Evolutionary conservation across 2,797 vertebrate genomes (phyloP).

Genomic region (Oryzias sinensis): DNA sequence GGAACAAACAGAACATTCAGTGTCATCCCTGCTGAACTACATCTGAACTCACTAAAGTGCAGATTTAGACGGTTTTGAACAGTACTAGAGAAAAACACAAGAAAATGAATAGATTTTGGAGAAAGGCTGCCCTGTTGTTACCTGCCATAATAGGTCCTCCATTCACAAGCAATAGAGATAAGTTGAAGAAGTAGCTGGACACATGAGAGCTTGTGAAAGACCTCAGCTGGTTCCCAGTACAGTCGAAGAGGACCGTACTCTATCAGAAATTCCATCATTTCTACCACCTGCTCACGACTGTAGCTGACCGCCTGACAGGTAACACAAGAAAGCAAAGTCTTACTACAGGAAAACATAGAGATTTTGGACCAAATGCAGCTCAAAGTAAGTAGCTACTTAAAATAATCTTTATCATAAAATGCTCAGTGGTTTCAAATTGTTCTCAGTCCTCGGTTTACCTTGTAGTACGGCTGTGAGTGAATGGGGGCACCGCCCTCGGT

Average conservation of each 20-base stretch:
- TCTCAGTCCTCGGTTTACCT: constrained; percentile 75
- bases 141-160: constrained; percentile 99
- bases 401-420: background rate
- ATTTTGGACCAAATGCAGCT: background rate
- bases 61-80: no score
- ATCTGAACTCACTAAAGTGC: background rate
- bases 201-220: constrained; percentile 96
- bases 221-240: constrained; percentile 97
- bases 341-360: background rate
- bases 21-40: background rate
- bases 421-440: background rate
- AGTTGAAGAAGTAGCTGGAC: constrained; percentile 97
- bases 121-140: constrained; percentile 47
- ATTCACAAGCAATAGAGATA: constrained; percentile 97
- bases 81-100: no score
- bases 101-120: no score
- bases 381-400: background rate
- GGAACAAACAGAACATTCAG: background rate
- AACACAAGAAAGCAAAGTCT: constrained; percentile 7
- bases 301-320: constrained; percentile 90
- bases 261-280: constrained; percentile 99
- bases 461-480: constrained; percentile 95
- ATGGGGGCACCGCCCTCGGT: constrained; percentile 94
- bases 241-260: constrained; percentile 92
- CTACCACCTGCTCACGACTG: constrained; percentile 96